Percentiles rank a stretch among this genome's conserved stretches.
These are phyloP conservation scores for Neoascia interrupta DNA, from an alignment of 2,888 invertebrate genomes.

Conservation along the genomic window DNA sequence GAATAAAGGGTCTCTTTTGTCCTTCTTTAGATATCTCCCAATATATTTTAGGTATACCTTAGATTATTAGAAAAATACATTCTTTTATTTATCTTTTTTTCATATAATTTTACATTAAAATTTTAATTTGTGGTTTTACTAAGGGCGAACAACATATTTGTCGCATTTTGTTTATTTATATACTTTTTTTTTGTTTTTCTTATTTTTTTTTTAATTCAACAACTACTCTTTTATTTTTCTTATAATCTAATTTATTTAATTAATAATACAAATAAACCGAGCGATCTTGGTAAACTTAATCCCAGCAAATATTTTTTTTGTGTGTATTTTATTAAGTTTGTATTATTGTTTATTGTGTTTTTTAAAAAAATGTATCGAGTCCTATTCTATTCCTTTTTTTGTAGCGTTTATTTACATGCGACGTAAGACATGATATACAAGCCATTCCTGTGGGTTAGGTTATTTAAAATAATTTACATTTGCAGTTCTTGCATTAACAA, in stretches of 20 bases:
- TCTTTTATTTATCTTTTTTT: slow-evolving; percentile 65
- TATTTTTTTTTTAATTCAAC: slow-evolving; percentile 58
- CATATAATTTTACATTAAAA: slow-evolving; percentile 61
- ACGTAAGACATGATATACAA: no score
- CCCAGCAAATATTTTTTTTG: slow-evolving; percentile 65
- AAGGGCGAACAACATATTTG: slow-evolving; percentile 60
- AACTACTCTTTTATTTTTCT: slow-evolving; percentile 55
- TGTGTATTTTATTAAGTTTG: slow-evolving; percentile 29
- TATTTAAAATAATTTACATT: no score
- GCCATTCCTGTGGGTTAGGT: no score
- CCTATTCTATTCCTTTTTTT: slow-evolving; percentile 52
- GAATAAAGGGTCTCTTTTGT: slow-evolving; percentile 26
- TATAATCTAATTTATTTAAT: slow-evolving; percentile 42
- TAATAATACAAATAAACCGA: slow-evolving; percentile 59
- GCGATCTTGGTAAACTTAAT: slow-evolving; percentile 68
- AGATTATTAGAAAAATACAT: slow-evolving; percentile 68
- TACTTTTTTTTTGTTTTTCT: no score
- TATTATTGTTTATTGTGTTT: slow-evolving; percentile 11
- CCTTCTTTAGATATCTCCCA: slow-evolving; percentile 51
- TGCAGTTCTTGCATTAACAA: slow-evolving; percentile 50
- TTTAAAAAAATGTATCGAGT: slow-evolving; percentile 46
- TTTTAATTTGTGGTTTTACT: slow-evolving; percentile 39
- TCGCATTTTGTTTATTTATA: slow-evolving; percentile 33
- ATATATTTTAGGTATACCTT: slow-evolving; percentile 37
- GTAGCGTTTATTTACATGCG: slow-evolving; percentile 64